Evolutionary conservation across 2,888 invertebrate species (phyloP).

Genomic region (Junonia oenone): DNA sequence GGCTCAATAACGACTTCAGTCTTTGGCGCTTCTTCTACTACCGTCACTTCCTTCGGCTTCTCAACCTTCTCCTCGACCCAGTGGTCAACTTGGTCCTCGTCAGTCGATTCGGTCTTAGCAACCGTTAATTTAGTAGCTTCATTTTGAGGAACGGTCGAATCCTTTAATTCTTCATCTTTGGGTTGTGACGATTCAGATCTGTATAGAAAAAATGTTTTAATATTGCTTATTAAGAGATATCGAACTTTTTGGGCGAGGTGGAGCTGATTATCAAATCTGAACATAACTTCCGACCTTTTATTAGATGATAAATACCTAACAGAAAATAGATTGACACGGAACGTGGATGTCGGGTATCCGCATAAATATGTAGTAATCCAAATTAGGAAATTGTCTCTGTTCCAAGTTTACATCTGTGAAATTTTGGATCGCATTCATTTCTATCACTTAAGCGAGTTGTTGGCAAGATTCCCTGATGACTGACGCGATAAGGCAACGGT

Average conservation of each 20-base stretch:
- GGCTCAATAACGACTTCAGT: constrained; percentile 33
- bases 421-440: constrained; percentile 22
- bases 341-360: background rate
- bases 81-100: constrained; percentile 32
- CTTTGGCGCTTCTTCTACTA: constrained; percentile 35
- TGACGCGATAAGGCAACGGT: constrained; percentile 2
- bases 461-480: constrained; percentile 22
- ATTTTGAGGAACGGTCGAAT: constrained; percentile 34
- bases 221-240: background rate
- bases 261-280: background rate
- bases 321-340: background rate
- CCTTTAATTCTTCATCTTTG: constrained; percentile 48
- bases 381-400: constrained; percentile 23
- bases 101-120: constrained; percentile 34
- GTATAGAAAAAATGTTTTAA: background rate
- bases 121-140: constrained; percentile 32
- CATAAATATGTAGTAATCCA: constrained; percentile 12
- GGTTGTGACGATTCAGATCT: constrained; percentile 52
- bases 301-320: background rate
- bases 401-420: constrained; percentile 20
- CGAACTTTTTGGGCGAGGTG: background rate
- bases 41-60: constrained; percentile 28
- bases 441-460: constrained; percentile 17
- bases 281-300: background rate
- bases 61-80: constrained; percentile 26